Percentiles rank a stretch among this genome's conserved stretches.
phyloP scores from a whole-genome alignment of 2,113 vertebrate species.

The Vanacampus margaritifer region DNA sequence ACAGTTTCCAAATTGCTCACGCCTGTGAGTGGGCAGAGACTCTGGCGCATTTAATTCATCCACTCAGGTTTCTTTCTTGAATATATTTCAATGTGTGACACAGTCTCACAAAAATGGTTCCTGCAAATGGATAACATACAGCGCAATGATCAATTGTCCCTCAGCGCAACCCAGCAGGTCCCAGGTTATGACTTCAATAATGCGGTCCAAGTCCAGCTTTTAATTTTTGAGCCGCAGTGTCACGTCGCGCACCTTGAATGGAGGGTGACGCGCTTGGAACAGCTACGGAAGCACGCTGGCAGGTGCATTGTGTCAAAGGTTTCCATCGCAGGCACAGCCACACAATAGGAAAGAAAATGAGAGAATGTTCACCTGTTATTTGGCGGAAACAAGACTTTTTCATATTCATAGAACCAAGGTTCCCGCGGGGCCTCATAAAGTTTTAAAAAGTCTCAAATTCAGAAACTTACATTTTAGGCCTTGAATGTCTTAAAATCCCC shows the following conservation, averaged over 20 bases:
- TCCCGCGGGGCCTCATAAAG: too few species aligned
- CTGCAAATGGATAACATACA: background rate
- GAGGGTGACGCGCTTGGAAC: background rate
- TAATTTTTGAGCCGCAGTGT: background rate
- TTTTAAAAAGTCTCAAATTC: too few species aligned
- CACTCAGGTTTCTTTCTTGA: slow-evolving; percentile 33
- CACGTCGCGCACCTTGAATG: background rate
- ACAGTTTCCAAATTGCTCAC: slow-evolving; percentile 52
- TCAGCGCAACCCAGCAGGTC: background rate
- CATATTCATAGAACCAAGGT: background rate
- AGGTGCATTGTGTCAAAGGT: background rate
- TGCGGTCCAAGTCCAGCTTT: background rate
- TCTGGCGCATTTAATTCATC: slow-evolving; percentile 51
- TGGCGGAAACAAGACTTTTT: background rate
- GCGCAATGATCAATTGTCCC: slow-evolving; percentile 23
- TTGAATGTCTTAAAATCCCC: too few species aligned
- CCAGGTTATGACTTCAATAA: background rate
- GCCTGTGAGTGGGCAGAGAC: slow-evolving; percentile 40
- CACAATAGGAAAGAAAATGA: background rate
- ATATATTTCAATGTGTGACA: slow-evolving; percentile 39
- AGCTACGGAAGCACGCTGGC: background rate
- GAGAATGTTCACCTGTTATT: background rate
- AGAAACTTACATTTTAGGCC: too few species aligned
- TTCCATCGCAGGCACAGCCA: background rate
- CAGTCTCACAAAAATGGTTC: slow-evolving; percentile 9